Evolutionary conservation across 2,888 invertebrate genomes (phyloP).

Genomic region (Plebejus argus): DNA sequence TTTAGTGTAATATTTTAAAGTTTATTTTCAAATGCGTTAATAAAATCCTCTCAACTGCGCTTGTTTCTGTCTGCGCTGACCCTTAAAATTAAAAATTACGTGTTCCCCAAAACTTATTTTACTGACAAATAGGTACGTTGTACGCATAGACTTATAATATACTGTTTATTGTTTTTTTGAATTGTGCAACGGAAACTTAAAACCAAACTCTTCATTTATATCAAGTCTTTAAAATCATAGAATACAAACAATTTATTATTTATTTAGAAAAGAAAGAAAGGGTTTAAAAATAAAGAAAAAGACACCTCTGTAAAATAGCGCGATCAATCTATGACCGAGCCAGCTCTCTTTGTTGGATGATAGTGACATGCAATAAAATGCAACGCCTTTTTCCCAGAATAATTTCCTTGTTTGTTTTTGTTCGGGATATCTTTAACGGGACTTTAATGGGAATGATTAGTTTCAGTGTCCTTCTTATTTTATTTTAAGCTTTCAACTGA

Average conservation of each 20-base stretch:
- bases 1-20: no score
- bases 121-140: no score
- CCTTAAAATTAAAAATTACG: no score
- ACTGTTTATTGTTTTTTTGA: no score
- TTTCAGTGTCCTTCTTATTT: constrained; percentile 17
- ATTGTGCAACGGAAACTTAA: no score
- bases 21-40: no score
- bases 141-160: no score
- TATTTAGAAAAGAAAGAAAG: neutral
- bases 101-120: no score
- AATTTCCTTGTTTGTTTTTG: constrained; percentile 34
- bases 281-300: neutral
- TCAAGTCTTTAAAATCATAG: no score
- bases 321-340: constrained; percentile 35
- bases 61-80: no score
- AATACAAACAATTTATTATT: neutral
- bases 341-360: constrained; percentile 37
- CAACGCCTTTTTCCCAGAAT: constrained; percentile 35
- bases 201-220: no score
- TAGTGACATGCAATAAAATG: constrained; percentile 38
- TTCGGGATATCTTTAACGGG: constrained; percentile 28
- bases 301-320: constrained; percentile 15
- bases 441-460: constrained; percentile 37
- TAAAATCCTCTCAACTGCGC: no score
- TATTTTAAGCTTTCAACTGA: neutral